Conservation (phyloP, 2,888 invertebrate genomes). For the Drosophila ustulata region DNA sequence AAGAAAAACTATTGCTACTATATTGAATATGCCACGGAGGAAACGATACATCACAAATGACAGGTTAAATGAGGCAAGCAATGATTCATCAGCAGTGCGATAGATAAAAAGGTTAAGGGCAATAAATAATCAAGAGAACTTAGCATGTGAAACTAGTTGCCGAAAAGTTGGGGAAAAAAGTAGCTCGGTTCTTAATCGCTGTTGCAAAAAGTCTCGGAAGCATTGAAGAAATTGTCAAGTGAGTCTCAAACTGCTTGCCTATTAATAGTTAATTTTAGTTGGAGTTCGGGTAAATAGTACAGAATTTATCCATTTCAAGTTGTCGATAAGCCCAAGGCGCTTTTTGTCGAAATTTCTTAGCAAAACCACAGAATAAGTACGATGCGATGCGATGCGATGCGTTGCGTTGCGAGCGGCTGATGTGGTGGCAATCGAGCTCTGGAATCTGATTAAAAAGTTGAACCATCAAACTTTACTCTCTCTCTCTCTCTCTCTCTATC, state of each 20-base stretch:
- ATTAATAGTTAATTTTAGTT: slow-evolving; percentile 31
- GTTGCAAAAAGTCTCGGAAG: neutral
- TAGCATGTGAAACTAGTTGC: neutral
- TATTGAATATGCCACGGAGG: neutral
- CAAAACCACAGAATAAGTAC: slow-evolving; percentile 39
- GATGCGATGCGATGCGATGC: neutral
- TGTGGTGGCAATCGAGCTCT: slow-evolving; percentile 65
- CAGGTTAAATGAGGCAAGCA: slow-evolving; percentile 24
- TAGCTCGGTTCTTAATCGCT: neutral
- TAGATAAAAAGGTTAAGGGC: slow-evolving; percentile 1
- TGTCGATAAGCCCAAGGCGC: slow-evolving; percentile 52
- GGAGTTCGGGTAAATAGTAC: slow-evolving; percentile 14
- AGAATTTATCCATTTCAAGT: slow-evolving; percentile 51
- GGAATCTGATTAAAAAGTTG: slow-evolving; percentile 79
- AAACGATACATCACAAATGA: slow-evolving; percentile 45
- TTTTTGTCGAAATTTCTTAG: slow-evolving; percentile 50
- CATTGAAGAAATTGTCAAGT: slow-evolving; percentile 11
- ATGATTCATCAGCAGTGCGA: neutral
- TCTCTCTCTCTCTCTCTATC: neutral
- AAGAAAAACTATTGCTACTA: neutral
- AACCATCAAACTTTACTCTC: slow-evolving; percentile 69
- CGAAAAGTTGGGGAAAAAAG: neutral
- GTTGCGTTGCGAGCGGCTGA: slow-evolving; percentile 29
- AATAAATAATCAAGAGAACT: neutral
- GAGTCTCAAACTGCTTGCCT: slow-evolving; percentile 20